Evolutionary conservation across 2,888 invertebrate genomes (phyloP).

Genomic region (Epirrhoe tristata): DNA sequence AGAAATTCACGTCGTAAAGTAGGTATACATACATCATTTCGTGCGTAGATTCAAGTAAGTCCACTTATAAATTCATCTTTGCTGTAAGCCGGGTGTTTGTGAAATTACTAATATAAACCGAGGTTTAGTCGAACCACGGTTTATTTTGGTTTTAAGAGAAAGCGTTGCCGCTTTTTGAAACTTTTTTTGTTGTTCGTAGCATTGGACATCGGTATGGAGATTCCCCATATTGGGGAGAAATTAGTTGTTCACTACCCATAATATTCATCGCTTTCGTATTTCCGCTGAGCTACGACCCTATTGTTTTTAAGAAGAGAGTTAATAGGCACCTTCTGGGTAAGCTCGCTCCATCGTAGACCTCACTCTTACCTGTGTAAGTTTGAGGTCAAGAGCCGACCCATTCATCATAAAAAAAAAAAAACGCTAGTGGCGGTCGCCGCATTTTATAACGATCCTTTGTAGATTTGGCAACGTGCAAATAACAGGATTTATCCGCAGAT

Average conservation of each 20-base stretch:
- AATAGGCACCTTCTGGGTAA: too few species aligned
- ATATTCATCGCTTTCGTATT: too few species aligned
- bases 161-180: neutral
- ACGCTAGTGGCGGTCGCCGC: neutral
- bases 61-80: slow-evolving; percentile 2
- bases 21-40: neutral
- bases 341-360: too few species aligned
- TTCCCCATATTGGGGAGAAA: too few species aligned
- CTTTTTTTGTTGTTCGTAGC: too few species aligned
- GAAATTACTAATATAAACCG: neutral
- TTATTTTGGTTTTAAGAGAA: neutral
- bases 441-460: neutral
- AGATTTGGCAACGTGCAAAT: slow-evolving; percentile 9
- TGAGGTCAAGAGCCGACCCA: too few species aligned
- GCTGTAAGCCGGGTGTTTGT: neutral
- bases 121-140: neutral
- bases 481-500: slow-evolving; percentile 2
- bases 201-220: too few species aligned
- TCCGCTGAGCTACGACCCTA: too few species aligned
- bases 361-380: too few species aligned
- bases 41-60: neutral
- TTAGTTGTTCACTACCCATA: too few species aligned
- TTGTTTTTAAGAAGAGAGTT: too few species aligned
- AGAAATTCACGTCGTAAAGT: neutral
- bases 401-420: too few species aligned